Conservation (phyloP, 2,113 vertebrate genomes). For the Gulo gulo region DNA sequence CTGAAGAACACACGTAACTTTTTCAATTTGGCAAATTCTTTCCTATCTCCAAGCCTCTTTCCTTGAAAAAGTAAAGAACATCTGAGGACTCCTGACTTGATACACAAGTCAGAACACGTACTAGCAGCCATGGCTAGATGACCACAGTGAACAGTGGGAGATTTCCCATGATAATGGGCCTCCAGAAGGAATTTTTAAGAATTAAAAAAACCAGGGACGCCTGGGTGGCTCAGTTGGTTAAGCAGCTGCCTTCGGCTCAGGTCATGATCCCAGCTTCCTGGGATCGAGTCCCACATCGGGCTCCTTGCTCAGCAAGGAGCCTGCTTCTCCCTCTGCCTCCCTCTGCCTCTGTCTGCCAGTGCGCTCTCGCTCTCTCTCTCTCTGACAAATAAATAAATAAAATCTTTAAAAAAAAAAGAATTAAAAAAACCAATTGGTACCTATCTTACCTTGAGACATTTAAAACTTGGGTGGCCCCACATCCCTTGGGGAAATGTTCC, state of each 20-base stretch:
- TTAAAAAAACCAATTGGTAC: background rate
- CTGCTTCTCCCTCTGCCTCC: too few species aligned
- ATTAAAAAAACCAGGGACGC: background rate
- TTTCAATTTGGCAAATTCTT: constrained; percentile 3
- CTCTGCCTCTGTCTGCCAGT: too few species aligned
- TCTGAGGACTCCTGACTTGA: background rate
- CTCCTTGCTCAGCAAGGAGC: too few species aligned
- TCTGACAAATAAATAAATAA: too few species aligned
- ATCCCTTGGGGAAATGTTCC: background rate
- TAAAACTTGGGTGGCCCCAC: background rate
- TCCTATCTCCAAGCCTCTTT: background rate
- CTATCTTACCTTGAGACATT: background rate
- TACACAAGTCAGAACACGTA: background rate
- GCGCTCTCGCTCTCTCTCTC: too few species aligned
- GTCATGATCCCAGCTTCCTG: too few species aligned
- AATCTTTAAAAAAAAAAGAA: too few species aligned
- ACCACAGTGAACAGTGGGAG: background rate
- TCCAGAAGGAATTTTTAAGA: background rate
- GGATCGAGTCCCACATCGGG: too few species aligned
- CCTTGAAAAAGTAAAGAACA: background rate
- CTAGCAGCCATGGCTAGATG: background rate
- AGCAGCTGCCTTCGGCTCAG: too few species aligned
- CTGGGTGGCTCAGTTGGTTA: too few species aligned
- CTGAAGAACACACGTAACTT: background rate
- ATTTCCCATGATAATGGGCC: background rate